Evolutionary conservation across 2,888 invertebrate genomes (phyloP), one percentile per base, ranked within the genome.

Genomic region (Synergus umbraculus): DNA sequence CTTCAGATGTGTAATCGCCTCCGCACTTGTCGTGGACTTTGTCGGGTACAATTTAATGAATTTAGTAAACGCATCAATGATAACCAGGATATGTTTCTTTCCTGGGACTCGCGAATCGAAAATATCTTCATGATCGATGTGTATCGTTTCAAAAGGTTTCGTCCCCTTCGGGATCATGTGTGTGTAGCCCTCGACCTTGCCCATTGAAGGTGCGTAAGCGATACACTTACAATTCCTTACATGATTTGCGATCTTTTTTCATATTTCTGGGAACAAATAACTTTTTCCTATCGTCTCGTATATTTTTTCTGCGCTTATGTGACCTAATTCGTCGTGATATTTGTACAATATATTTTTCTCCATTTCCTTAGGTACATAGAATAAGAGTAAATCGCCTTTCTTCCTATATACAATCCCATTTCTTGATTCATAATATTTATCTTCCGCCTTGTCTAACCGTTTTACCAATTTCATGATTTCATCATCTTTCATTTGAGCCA

Each of bases 331-430:
- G 22, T 22, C 22, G 22, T 22, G 22, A 22, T 22, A 22, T 22
- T 22, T 22, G 22, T 22, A 22, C 22, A 22, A 22, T 22, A 22
- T 22, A 22, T 22, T 22, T 22, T 22, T 22, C 22, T 22, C 22
- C 22, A 22, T 22, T 22, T 22, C 22, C 22, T 22, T 37, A 0
- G 83, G 83, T 18, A 85, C 81, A 76, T 78, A 82, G 63, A 85
- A 85, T 4, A 85, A 41, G 22, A 84, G 29, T 7, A 37, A 63
- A 0, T 66, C 78, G 0, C 67, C 76, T 77, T 66, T 54, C 64
- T 85, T 83, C 7, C 82, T 63, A 60, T 83, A 83, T 1, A 84
- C 78, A 1, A 84, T 64, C 13, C 85, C 83, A 58, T 82, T 82
- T 13, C 81, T 66, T 79, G 83, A 77, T 63, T 85, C 85, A 60